These are phyloP conservation scores for Blennius ocellaris DNA, from an alignment of 2,113 vertebrate species.

Conservation along the genomic window DNA sequence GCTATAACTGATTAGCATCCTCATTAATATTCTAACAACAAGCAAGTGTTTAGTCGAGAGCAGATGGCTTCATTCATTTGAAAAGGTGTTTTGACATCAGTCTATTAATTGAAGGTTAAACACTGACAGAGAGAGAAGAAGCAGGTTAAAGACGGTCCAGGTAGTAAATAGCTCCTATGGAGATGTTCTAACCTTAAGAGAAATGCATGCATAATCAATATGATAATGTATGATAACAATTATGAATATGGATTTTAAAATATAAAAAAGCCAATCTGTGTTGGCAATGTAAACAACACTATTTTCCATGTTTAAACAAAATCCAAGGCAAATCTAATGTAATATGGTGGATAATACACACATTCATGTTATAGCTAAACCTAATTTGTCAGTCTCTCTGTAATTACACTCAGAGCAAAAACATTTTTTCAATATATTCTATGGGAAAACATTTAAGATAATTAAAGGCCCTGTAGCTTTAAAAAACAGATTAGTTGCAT, in stretches of 20 bases:
- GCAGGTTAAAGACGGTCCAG: not conserved
- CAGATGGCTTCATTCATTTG: not conserved
- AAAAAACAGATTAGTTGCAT: conserved; percentile 41
- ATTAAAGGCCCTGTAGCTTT: conserved; percentile 42
- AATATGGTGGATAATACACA: conserved; percentile 25
- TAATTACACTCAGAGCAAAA: conserved; percentile 26
- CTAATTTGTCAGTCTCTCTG: conserved; percentile 25
- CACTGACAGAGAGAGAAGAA: not conserved
- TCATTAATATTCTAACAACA: no score
- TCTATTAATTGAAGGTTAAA: not conserved
- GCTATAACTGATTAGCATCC: not conserved
- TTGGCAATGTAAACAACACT: not conserved
- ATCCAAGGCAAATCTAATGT: conserved; percentile 11
- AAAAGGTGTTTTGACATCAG: not conserved
- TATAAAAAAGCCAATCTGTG: conserved; percentile 1
- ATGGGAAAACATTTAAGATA: conserved; percentile 20
- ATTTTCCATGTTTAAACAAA: conserved; percentile 18
- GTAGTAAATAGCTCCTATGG: not conserved
- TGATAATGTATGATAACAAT: not conserved
- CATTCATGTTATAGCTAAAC: conserved; percentile 21
- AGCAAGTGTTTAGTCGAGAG: not conserved
- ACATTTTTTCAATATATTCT: conserved; percentile 24
- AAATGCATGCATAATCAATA: conserved; percentile 12
- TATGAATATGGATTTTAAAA: conserved; percentile 1
- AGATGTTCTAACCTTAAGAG: no score